A percentile compares a stretch with the other conserved stretches of the same genome.
Conservation (phyloP, 2,888 invertebrate genomes). For the Campopleginae sp. region DNA sequence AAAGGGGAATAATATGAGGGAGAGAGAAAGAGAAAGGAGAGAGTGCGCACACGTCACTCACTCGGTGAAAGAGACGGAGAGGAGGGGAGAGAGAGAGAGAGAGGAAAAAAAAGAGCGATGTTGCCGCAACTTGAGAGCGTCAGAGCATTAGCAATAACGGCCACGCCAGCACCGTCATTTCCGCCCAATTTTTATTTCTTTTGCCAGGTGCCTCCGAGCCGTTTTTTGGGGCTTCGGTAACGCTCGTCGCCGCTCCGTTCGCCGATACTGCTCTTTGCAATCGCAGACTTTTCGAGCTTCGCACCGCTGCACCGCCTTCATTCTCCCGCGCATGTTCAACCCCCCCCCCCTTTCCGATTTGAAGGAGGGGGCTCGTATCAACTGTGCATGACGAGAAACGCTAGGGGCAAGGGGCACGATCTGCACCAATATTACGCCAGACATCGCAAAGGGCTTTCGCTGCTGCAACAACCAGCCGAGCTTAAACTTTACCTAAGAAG, state of each 20-base stretch:
- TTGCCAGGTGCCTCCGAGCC: slow-evolving; percentile 1
- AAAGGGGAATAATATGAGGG: neutral
- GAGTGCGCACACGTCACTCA: slow-evolving; percentile 57
- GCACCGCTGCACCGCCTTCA: slow-evolving; percentile 39
- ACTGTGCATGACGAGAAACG: slow-evolving; percentile 8
- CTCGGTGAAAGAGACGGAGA: slow-evolving; percentile 37
- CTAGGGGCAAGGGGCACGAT: neutral
- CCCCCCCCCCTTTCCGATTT: slow-evolving; percentile 40
- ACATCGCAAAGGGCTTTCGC: slow-evolving; percentile 27
- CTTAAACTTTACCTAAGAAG: slow-evolving; percentile 59
- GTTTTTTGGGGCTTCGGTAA: slow-evolving; percentile 23
- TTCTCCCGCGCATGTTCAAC: slow-evolving; percentile 66
- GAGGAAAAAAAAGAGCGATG: slow-evolving; percentile 38
- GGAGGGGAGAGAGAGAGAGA: slow-evolving; percentile 37
- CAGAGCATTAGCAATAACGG: slow-evolving; percentile 59
- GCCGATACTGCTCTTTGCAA: slow-evolving; percentile 43
- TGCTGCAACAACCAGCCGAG: slow-evolving; percentile 42
- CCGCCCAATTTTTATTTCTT: slow-evolving; percentile 6
- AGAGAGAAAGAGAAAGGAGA: slow-evolving; percentile 22
- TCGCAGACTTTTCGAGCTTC: slow-evolving; percentile 38
- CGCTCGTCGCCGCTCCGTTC: slow-evolving; percentile 31
- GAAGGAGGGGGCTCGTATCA: slow-evolving; percentile 20
- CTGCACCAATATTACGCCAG: slow-evolving; percentile 44
- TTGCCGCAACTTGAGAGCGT: slow-evolving; percentile 64
- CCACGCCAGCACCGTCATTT: slow-evolving; percentile 45